Base-by-base conservation (phyloP, 2,888 invertebrate species). In the Drosophila hamatofila region DNA sequence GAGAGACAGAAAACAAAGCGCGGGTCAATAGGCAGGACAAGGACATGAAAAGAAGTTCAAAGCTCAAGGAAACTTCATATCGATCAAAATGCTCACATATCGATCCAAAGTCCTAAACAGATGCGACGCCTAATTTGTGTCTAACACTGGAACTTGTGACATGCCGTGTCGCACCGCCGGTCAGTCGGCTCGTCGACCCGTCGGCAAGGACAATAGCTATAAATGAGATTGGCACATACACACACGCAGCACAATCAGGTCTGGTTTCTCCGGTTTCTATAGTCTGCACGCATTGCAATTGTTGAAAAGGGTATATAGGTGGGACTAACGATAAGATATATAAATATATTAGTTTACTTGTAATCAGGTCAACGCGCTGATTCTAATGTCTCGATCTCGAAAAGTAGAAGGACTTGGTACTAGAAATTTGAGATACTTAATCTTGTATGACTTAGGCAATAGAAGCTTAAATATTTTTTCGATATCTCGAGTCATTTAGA, bases 31-130 rank as follows among this genome's bases (percentile, higher is more conserved):
- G 61, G 78, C 72, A n/a, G 60, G 30, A 46, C 88, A 89, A 84
- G 88, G 88, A 87, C 89, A 73, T 49, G 37, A 23, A 44, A 88
- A 71, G 74, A 84, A 88, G 76, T 89, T 82, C 85, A 81, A 67
- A 76, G 66, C 89, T 84, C 81, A 76, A 89, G 84, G 81, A 87
- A 81, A 83, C 70, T 64, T 63, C 80, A 63, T 68, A 78, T 78
- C 76, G 80, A 78, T 80, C 65, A 75, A 72, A 75, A 48, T 54
- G 39, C 33, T 69, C 61, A 44, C 60, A 66, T 84, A 84, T 84
- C 78, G 89, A 84, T 81, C 74, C 65, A 66, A 33, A 21, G 42
- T 41, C 55, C 67, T 41, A 65, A 68, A 88, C 88, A 85, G 82
- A 89, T 89, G 89, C 78, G 84, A 73, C 66, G 80, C 60, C 76